Evolutionary conservation across 2,888 invertebrate species (phyloP).

Genomic region (Diplazon laetatorius): DNA sequence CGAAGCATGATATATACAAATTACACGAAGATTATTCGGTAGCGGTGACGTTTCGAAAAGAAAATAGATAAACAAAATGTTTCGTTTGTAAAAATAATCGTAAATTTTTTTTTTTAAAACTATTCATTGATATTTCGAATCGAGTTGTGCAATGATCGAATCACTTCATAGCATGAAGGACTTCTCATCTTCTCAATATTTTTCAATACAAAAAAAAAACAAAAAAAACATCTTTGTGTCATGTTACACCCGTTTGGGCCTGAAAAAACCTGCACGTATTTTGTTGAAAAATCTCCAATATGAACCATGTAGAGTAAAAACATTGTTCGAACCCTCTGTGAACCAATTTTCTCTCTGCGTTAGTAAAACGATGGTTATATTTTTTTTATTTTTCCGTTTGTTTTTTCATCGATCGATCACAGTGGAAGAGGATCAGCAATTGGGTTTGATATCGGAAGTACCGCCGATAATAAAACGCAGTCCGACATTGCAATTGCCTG

Average conservation of each 20-base stretch:
- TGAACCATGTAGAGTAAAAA: background rate
- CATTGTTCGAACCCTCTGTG: background rate
- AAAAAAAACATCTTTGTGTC: too few species aligned
- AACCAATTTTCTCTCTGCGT: background rate
- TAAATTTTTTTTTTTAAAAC: too few species aligned
- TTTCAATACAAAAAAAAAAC: background rate
- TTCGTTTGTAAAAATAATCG: too few species aligned
- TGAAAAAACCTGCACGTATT: slow-evolving; percentile 16
- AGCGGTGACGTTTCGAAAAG: slow-evolving; percentile 1
- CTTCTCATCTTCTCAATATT: too few species aligned
- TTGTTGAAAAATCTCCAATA: background rate
- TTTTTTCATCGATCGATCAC: background rate
- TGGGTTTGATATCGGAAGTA: slow-evolving; percentile 78
- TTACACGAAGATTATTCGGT: background rate
- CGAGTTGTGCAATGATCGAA: too few species aligned
- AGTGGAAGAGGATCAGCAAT: slow-evolving; percentile 84
- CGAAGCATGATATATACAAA: slow-evolving; percentile 1
- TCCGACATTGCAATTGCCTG: slow-evolving; percentile 71
- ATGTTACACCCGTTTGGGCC: too few species aligned
- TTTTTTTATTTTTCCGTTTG: slow-evolving; percentile 8
- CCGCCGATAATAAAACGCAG: slow-evolving; percentile 77
- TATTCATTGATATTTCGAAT: background rate
- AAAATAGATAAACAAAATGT: too few species aligned
- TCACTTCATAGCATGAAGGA: background rate
- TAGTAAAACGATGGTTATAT: background rate